Evolutionary conservation across 2,888 invertebrate genomes (phyloP).

Genomic region (Norana najaformis): DNA sequence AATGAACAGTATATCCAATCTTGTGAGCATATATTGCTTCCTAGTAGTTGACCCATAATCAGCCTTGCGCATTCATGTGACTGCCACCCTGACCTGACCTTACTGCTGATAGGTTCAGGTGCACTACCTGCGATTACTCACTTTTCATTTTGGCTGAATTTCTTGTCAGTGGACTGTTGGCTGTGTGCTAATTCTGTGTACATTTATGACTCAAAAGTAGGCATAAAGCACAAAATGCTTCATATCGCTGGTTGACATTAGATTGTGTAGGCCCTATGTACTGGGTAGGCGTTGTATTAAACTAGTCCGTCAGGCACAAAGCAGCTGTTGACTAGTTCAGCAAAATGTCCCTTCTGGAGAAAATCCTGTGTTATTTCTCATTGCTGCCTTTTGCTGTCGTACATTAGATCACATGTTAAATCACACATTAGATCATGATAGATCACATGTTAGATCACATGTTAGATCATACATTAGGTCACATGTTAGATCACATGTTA

Average conservation of each 20-base stretch:
- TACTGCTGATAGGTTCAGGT: background rate
- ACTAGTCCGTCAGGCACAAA: background rate
- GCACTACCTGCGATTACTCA: no score
- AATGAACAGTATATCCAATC: background rate
- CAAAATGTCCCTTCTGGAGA: no score
- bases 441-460: no score
- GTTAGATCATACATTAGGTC: no score
- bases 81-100: background rate
- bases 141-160: background rate
- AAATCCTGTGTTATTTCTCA: no score
- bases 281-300: background rate
- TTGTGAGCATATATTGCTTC: background rate
- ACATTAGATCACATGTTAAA: no score
- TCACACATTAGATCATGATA: no score
- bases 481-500: no score
- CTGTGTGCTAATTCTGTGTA: background rate
- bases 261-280: background rate
- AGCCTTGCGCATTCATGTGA: background rate
- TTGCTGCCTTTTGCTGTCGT: no score
- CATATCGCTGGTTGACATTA: background rate
- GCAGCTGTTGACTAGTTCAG: no score
- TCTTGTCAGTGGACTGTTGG: background rate
- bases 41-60: background rate
- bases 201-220: no score
- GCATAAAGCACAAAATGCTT: background rate